phyloP scores from a whole-genome alignment of 2,113 vertebrate species.

The Barnardius zonarius region DNA sequence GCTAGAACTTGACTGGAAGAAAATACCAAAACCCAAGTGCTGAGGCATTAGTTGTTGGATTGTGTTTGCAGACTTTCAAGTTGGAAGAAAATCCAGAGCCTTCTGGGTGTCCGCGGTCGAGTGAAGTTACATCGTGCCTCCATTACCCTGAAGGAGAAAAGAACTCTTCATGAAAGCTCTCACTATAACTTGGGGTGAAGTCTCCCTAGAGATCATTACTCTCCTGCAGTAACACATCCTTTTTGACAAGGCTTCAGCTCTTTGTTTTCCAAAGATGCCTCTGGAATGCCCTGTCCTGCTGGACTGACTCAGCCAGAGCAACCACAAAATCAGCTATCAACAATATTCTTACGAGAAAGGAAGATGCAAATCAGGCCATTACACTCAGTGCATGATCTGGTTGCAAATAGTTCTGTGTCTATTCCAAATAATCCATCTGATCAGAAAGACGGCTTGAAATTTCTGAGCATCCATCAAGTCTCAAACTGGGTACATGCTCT shows the following conservation, averaged over 20 bases:
- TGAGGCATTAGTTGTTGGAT: not conserved
- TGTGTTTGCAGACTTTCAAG: not conserved
- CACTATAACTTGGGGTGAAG: not conserved
- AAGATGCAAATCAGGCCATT: not conserved
- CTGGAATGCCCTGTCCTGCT: constrained; percentile 1
- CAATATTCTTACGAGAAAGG: not conserved
- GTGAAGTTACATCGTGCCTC: not conserved
- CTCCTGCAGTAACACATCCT: not conserved
- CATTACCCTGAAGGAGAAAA: not conserved
- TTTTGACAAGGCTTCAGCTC: constrained; percentile 46
- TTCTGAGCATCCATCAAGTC: not conserved
- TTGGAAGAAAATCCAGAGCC: not conserved
- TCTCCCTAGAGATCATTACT: not conserved
- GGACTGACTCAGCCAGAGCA: constrained; percentile 22
- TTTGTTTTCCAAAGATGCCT: constrained; percentile 36
- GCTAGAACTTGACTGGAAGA: not conserved
- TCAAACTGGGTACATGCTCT: not conserved
- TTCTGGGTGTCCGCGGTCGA: not conserved
- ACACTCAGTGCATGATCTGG: not conserved
- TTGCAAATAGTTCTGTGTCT: not conserved
- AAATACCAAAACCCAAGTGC: not conserved
- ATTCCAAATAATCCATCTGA: not conserved
- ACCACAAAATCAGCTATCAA: not conserved
- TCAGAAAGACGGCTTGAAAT: not conserved
- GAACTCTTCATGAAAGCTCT: not conserved